Percentiles rank a stretch among this genome's conserved stretches.
These are phyloP conservation scores for Danaus melanippus DNA, from an alignment of 1,140 invertebrate genomes.

Conservation along the genomic window DNA sequence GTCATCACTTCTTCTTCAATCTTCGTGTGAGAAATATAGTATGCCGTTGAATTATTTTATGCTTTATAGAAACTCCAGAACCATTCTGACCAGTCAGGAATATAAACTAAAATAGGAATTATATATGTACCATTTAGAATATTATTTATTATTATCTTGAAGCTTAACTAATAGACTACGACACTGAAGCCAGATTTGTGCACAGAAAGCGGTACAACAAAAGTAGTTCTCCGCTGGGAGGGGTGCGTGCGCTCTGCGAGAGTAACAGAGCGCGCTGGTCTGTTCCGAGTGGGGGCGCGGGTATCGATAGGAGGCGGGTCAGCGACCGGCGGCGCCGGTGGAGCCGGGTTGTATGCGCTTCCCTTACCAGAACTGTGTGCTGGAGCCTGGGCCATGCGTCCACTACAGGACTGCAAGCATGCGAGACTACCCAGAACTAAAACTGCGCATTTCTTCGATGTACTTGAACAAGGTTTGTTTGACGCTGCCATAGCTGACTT, in stretches of 20 bases:
- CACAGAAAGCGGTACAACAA: constrained; percentile 57
- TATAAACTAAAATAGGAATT: too few species aligned
- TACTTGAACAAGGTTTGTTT: constrained; percentile 48
- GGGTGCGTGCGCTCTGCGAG: constrained; percentile 53
- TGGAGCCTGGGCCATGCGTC: constrained; percentile 63
- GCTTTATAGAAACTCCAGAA: too few species aligned
- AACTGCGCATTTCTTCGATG: constrained; percentile 59
- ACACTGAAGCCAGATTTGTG: neutral
- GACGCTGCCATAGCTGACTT: too few species aligned
- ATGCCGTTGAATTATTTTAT: too few species aligned
- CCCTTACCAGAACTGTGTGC: constrained; percentile 49
- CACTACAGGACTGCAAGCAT: constrained; percentile 63
- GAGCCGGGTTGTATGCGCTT: constrained; percentile 58
- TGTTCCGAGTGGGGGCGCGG: constrained; percentile 54
- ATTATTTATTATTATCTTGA: too few species aligned
- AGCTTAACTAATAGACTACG: too few species aligned
- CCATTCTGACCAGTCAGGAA: too few species aligned
- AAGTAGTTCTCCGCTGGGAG: constrained; percentile 57
- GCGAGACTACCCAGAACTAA: constrained; percentile 56
- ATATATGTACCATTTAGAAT: too few species aligned
- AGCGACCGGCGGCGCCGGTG: constrained; percentile 49
- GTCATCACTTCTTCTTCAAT: too few species aligned
- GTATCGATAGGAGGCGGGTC: constrained; percentile 39
- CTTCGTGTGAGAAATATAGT: too few species aligned
- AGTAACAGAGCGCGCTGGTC: constrained; percentile 49